Evolutionary conservation across 1,140 invertebrate species (phyloP).

Genomic region (Contarinia nasturtii): DNA sequence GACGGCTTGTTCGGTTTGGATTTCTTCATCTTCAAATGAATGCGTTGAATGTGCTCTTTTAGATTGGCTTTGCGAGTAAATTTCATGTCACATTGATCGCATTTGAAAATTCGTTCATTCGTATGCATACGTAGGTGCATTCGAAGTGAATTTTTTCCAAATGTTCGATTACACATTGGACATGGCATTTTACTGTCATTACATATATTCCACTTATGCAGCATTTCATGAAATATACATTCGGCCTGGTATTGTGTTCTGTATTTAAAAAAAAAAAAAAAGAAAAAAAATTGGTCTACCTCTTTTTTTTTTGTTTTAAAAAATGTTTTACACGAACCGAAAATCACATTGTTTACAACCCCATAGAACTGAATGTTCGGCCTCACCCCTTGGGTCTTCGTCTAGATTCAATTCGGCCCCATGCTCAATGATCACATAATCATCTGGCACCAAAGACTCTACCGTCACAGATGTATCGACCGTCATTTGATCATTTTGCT

Average conservation of each 20-base stretch:
- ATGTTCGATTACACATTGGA: constrained; percentile 43
- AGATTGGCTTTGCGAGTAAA: constrained; percentile 46
- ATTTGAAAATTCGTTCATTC: constrained; percentile 55
- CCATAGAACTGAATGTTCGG: no score
- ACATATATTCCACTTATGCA: constrained; percentile 30
- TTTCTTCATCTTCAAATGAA: constrained; percentile 17
- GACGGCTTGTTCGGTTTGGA: constrained; percentile 3
- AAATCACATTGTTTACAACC: no score
- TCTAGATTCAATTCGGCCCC: no score
- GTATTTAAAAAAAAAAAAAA: constrained; percentile 1
- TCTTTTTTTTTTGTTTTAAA: no score
- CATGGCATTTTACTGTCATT: constrained; percentile 34
- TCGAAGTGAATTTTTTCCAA: constrained; percentile 43
- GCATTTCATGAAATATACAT: constrained; percentile 39
- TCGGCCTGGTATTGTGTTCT: constrained; percentile 30
- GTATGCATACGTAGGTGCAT: constrained; percentile 53
- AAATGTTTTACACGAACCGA: no score
- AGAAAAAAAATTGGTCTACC: neutral
- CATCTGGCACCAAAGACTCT: no score
- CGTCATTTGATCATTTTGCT: no score
- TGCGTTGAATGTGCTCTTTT: constrained; percentile 29
- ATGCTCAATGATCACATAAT: no score
- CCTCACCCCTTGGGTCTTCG: no score
- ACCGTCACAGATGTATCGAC: no score
- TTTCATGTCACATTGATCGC: constrained; percentile 30